Percentiles rank a stretch among this genome's conserved stretches.
Evolutionary conservation across 1,140 invertebrate genomes (phyloP).

Genomic region (Laodelphax striatellus): DNA sequence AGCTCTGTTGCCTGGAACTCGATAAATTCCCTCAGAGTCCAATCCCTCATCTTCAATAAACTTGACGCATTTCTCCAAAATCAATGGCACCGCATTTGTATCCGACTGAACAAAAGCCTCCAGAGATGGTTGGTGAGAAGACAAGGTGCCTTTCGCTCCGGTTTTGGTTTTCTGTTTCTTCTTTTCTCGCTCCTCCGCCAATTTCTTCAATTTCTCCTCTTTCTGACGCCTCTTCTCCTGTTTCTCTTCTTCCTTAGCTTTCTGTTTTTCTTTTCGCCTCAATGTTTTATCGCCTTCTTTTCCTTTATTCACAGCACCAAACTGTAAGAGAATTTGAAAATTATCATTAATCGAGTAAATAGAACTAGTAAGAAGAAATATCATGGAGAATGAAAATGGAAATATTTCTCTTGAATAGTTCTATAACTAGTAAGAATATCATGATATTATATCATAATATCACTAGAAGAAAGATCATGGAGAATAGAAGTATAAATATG

Average conservation of each 20-base stretch:
- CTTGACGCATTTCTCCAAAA: constrained; percentile 87
- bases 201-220: constrained; percentile 57
- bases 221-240: constrained; percentile 58
- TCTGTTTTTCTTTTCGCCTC: constrained; percentile 56
- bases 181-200: constrained; percentile 58
- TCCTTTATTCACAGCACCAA: constrained; percentile 45
- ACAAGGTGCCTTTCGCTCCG: constrained; percentile 37
- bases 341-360: too few species aligned
- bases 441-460: too few species aligned
- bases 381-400: too few species aligned
- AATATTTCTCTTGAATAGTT: too few species aligned
- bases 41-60: constrained; percentile 93
- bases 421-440: too few species aligned
- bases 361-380: too few species aligned
- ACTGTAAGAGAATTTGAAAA: constrained; percentile 29
- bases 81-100: constrained; percentile 72
- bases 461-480: too few species aligned
- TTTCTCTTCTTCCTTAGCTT: constrained; percentile 66
- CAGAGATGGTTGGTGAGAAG: constrained; percentile 33
- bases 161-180: constrained; percentile 52
- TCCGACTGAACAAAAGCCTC: constrained; percentile 64
- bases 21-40: constrained; percentile 89
- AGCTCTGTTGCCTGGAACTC: constrained; percentile 87
- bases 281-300: constrained; percentile 53
- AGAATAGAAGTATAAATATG: too few species aligned